Evolutionary conservation across 2,888 invertebrate species (phyloP), one percentile per base, ranked within the genome.

Genomic region (Latheticus oryzae): DNA sequence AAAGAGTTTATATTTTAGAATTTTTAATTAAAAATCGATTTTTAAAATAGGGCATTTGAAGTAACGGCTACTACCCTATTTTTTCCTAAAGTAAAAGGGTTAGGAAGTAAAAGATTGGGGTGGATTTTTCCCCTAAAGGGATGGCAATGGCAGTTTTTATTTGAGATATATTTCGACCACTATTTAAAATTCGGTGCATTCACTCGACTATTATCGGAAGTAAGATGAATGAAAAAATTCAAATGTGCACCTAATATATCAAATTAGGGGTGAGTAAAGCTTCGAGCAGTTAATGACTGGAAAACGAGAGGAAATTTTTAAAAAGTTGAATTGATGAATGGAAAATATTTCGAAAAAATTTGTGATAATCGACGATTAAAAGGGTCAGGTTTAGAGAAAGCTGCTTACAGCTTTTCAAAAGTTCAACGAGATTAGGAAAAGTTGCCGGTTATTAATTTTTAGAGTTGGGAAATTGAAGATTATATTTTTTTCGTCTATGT

Each of bases 191-290:
- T 68, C 70, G 43, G 47, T 32, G 55, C 55, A 38, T 60, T 61
- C 24, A 53, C 53, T 55, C 57, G 48, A 63, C 67, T 65, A 65
- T 71, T 72, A 71, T 68, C 66, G 70, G 58, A 70, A 71, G 65
- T 65, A 70, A 66, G 71, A 71, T 70, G 65, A 69, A 71, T 72
- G 69, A 70, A 72, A 72, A 72, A 71, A 65, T 60, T 55, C 40
- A 35, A 50, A 42, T 48, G 26, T 43, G 37, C 53, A 28, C 45
- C 33, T 52, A 52, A 67, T 66, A 67, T 67, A 60, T 58, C 57
- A 61, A 58, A 61, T 60, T 60, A 60, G 42, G 3, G 32, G 47
- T n/a, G 23, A 26, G 37, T 33, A 21, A 48, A 40, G 40, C 28
- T n/a, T n/a, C n/a, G n/a, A n/a, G n/a, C 26, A 37, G 15, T 43